Base-by-base conservation (phyloP, 2,888 invertebrate species). In the Lithophane leautieri region DNA sequence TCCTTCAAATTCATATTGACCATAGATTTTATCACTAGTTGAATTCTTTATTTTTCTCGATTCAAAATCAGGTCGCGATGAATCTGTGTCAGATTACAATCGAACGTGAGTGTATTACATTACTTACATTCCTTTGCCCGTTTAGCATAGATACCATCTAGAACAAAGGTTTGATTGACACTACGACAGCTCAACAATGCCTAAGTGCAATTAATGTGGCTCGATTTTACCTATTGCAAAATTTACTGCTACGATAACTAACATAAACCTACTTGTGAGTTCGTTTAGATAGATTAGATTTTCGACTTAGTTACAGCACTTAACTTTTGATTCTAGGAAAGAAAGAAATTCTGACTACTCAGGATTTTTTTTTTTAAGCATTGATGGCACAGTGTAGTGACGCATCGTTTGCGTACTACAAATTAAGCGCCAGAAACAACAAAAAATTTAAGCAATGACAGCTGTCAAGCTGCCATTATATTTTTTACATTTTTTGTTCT, bases 131-230 rank as follows among this genome's bases (percentile, higher is more conserved):
- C 63, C 56, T 73, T 58, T 66, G 58, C 68, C 25, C 56, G 54
- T 86, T 83, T 78, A 83, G 61, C 83, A 86, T 83, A 85, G 78
- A 85, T 77, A 78, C 52, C 66, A 86, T 83, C 70, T 83, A 86
- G 79, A 83, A 83, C 86, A 86, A 82, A 70, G 69, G 47, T 62
- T 56, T 83, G 84, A 86, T 81, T 86, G 86, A 86, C 87, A 81
- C 16, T 74, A 73, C 73, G 84, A 84, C 77, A 75, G 85, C 44
- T 50, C n/a, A 69, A 84, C 84, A 84, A 84, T 77, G 66, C 66
- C 34, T 77, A 65, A 52, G 63, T 62, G 75, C 68, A 77, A 77
- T 84, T 81, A 77, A 63, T 72, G 66, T 73, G 61, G 54, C 72
- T 56, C 16, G 67, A 73, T 77, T 72, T 80, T 70, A 25, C 25